Evolutionary conservation across 1,140 invertebrate species (phyloP).

Genomic region (Sinella curviseta): DNA sequence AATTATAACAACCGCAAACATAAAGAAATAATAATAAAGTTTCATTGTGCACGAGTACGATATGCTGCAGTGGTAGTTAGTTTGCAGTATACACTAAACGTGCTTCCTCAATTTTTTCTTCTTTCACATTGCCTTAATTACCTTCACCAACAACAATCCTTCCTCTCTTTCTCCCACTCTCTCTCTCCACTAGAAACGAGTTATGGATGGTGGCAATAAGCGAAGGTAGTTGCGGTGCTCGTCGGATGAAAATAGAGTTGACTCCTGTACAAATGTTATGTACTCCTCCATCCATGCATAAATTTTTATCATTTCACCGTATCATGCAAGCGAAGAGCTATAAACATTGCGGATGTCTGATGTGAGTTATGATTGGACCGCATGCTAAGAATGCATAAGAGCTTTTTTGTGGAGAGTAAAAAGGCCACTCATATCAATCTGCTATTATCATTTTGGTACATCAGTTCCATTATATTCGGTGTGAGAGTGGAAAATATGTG

Average conservation of each 20-base stretch:
- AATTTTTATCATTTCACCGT: neutral
- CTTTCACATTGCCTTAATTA: neutral
- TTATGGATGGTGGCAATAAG: neutral
- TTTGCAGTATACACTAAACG: neutral
- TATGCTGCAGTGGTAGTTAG: too few species aligned
- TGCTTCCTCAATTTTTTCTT: neutral
- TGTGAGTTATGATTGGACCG: neutral
- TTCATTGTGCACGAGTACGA: neutral
- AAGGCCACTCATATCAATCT: conserved; percentile 21
- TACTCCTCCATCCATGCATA: too few species aligned
- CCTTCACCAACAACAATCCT: neutral
- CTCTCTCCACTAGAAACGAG: too few species aligned
- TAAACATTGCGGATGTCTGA: conserved; percentile 24
- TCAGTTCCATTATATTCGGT: conserved; percentile 20
- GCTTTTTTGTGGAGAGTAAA: neutral
- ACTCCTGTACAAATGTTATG: too few species aligned
- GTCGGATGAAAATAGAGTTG: too few species aligned
- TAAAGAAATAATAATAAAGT: neutral
- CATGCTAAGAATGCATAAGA: conserved; percentile 18
- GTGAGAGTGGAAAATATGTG: neutral
- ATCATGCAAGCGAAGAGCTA: conserved; percentile 14
- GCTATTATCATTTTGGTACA: conserved; percentile 22
- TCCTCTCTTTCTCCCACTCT: neutral
- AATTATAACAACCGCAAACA: neutral
- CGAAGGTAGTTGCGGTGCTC: too few species aligned